Conservation (phyloP, 2,888 invertebrate genomes). For the Spatulosminthurus flaviceps region DNA sequence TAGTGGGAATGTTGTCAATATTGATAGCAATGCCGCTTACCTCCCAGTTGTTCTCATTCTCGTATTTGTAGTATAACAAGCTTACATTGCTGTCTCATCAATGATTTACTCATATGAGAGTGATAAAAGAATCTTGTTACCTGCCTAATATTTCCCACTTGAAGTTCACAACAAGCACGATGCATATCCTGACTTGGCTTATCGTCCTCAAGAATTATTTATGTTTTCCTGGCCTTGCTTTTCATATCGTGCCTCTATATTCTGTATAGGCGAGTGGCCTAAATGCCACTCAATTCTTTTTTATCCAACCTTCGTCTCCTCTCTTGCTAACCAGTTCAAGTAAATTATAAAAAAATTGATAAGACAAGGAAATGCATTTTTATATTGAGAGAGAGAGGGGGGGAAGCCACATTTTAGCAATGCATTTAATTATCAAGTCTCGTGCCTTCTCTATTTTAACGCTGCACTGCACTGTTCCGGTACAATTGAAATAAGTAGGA, state of each 20-base stretch:
- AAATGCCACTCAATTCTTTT: too few relatives aligned
- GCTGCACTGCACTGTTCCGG: too few relatives aligned
- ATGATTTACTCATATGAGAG: constrained; percentile 41
- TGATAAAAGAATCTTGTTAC: constrained; percentile 42
- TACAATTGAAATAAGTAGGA: too few relatives aligned
- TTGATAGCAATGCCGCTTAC: neutral
- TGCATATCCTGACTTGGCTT: neutral
- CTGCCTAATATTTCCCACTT: constrained; percentile 18
- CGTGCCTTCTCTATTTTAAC: too few relatives aligned
- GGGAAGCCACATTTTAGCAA: too few relatives aligned
- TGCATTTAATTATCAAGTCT: too few relatives aligned
- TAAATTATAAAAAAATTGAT: too few relatives aligned
- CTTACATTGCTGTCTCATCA: constrained; percentile 41
- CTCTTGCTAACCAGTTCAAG: too few relatives aligned
- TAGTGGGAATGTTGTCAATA: neutral
- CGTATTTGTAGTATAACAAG: constrained; percentile 2
- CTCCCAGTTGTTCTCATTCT: neutral
- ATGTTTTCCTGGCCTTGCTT: neutral
- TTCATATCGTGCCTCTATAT: neutral
- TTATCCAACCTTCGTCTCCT: too few relatives aligned
- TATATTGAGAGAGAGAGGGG: too few relatives aligned
- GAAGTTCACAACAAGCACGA: neutral
- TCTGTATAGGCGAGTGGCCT: too few relatives aligned
- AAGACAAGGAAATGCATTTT: too few relatives aligned
- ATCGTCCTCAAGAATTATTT: neutral